Evolutionary conservation across 2,888 invertebrate genomes (phyloP).

Genomic region (Villa cingulata): DNA sequence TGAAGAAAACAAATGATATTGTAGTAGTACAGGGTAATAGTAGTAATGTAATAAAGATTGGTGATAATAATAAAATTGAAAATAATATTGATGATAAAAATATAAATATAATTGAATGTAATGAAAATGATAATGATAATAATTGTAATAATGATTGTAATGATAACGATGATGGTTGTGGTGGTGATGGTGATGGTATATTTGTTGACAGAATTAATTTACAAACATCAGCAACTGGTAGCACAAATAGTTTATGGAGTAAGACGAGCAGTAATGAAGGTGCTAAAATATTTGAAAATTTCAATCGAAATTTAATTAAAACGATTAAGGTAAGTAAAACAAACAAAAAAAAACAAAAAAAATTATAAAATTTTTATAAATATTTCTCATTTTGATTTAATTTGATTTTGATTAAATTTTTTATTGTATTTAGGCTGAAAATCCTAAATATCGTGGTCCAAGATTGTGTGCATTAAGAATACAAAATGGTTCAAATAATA

Average conservation of each 20-base stretch:
- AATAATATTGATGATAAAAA: not conserved
- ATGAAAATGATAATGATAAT: too few species aligned
- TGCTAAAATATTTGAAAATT: slow-evolving; percentile 35
- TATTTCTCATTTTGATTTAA: slow-evolving; percentile 1
- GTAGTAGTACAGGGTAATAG: slow-evolving; percentile 6
- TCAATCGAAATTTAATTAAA: slow-evolving; percentile 36
- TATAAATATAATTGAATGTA: too few species aligned
- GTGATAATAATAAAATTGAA: not conserved
- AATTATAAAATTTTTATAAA: not conserved
- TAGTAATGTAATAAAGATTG: not conserved
- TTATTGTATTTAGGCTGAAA: slow-evolving; percentile 28
- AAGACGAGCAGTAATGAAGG: slow-evolving; percentile 35
- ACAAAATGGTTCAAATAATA: slow-evolving; percentile 66
- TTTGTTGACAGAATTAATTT: not conserved
- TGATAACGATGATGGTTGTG: too few species aligned
- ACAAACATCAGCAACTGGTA: slow-evolving; percentile 21
- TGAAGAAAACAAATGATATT: not conserved
- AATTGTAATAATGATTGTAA: too few species aligned
- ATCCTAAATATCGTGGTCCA: slow-evolving; percentile 44
- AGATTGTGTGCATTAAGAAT: slow-evolving; percentile 62
- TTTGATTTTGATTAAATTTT: too few species aligned
- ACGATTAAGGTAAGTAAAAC: slow-evolving; percentile 30
- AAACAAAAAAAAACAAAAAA: too few species aligned
- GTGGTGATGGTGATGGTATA: too few species aligned
- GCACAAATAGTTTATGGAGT: slow-evolving; percentile 36